Evolutionary conservation across 2,113 vertebrate species (phyloP).

Genomic region (Megalops atlanticus): DNA sequence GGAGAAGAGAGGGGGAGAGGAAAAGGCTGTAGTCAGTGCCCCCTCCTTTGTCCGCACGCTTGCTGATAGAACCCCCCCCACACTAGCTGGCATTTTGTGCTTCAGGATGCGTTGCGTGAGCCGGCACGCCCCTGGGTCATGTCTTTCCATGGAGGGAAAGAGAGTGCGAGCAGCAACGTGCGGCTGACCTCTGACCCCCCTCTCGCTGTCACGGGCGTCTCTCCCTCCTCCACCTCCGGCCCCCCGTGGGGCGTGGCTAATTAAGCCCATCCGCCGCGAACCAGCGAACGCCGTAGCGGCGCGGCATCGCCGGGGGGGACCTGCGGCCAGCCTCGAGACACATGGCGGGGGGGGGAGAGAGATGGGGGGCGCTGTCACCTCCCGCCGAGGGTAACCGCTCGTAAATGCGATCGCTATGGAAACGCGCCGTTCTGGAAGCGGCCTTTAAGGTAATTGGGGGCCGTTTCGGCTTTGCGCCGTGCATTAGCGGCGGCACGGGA

Average conservation of each 20-base stretch:
- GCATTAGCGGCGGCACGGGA: neutral
- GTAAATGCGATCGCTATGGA: constrained; percentile 7
- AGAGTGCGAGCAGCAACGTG: neutral
- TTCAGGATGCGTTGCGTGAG: neutral
- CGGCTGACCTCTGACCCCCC: neutral
- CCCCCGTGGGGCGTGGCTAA: neutral
- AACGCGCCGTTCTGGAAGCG: neutral
- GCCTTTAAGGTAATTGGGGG: constrained; percentile 2
- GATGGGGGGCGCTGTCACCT: neutral
- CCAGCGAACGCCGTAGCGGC: neutral
- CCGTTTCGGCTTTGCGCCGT: neutral
- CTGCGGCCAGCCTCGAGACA: too few relatives aligned
- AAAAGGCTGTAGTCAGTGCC: neutral
- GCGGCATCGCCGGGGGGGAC: too few relatives aligned
- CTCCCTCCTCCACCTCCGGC: neutral
- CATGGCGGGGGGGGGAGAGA: neutral
- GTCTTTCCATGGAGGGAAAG: neutral
- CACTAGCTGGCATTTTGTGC: neutral
- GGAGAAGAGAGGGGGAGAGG: neutral
- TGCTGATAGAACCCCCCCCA: neutral
- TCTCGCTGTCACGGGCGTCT: neutral
- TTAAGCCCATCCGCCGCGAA: neutral
- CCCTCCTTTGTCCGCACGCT: too few relatives aligned
- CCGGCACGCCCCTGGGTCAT: neutral
- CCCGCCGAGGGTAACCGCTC: neutral